Evolutionary conservation across 2,797 vertebrate species (phyloP).

Genomic region (Danio choprae): DNA sequence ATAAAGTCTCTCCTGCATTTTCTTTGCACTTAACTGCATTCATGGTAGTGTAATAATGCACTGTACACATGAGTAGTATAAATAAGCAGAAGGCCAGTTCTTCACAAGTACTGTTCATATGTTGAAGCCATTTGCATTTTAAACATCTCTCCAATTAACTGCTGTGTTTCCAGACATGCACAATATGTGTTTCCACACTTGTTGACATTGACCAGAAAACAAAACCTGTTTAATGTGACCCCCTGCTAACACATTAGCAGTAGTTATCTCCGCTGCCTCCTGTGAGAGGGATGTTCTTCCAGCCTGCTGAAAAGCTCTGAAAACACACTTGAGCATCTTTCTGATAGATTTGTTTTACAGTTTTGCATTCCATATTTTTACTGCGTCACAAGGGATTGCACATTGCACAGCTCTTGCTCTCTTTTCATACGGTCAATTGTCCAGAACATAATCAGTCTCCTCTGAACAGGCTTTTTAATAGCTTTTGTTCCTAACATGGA

Average conservation of each 20-base stretch:
- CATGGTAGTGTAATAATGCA: constrained; percentile 1
- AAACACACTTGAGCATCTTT: constrained; percentile 7
- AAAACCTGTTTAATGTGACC: constrained; percentile 44
- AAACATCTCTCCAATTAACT: constrained; percentile 39
- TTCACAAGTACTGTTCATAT: constrained; percentile 18
- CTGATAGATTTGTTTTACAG: background rate
- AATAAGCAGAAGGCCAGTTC: background rate
- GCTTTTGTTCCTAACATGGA: constrained; percentile 35
- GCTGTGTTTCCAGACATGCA: constrained; percentile 24
- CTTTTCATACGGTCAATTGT: constrained; percentile 23
- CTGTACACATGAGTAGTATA: background rate
- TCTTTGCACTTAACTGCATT: background rate
- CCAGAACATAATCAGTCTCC: constrained; percentile 23
- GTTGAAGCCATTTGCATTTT: constrained; percentile 26
- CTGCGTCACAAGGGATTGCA: background rate
- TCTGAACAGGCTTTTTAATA: constrained; percentile 20
- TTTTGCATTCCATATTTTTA: constrained; percentile 3
- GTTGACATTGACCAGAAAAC: constrained; percentile 37
- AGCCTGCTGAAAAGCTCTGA: background rate
- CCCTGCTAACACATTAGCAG: constrained; percentile 37
- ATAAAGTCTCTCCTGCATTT: background rate
- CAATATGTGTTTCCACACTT: constrained; percentile 34
- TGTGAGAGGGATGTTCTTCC: constrained; percentile 15
- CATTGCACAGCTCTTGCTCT: background rate
- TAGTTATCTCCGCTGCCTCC: constrained; percentile 16